These are phyloP conservation scores for Trachelus stipa DNA, from an alignment of 2,888 invertebrate genomes.

Conservation along the genomic window DNA sequence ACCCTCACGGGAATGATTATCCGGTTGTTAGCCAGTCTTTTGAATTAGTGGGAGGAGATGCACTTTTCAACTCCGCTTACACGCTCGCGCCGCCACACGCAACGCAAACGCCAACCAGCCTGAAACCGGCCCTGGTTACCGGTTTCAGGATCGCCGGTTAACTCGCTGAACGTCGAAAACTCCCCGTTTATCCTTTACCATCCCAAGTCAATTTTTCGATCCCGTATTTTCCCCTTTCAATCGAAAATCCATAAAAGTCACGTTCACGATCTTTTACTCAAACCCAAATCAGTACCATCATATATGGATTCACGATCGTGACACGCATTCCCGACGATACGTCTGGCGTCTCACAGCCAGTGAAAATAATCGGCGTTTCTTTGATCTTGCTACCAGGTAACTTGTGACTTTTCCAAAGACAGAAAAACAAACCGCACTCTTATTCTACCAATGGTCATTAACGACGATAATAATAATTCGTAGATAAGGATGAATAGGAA, in stretches of 20 bases:
- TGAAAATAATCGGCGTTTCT: neutral
- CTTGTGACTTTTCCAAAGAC: neutral
- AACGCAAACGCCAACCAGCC: slow-evolving; percentile 19
- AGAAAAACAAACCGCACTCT: neutral
- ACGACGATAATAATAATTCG: neutral
- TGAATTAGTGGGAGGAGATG: slow-evolving; percentile 46
- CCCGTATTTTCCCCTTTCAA: neutral
- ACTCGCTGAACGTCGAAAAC: neutral
- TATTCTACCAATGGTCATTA: neutral
- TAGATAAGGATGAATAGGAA: neutral
- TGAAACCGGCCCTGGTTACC: slow-evolving; percentile 10
- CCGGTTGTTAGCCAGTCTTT: slow-evolving; percentile 47
- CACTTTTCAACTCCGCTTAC: slow-evolving; percentile 40
- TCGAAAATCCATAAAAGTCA: neutral
- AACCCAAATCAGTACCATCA: neutral
- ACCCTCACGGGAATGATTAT: slow-evolving; percentile 47
- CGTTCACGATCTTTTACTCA: neutral
- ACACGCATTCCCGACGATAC: neutral
- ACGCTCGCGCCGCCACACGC: slow-evolving; percentile 35
- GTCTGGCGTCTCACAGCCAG: neutral
- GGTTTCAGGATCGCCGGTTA: neutral
- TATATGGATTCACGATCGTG: neutral
- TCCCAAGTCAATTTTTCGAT: neutral
- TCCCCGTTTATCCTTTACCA: neutral
- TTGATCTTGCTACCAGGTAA: neutral